Evolutionary conservation across 2,888 invertebrate genomes (phyloP).

Genomic region (Lycaena phlaeas): DNA sequence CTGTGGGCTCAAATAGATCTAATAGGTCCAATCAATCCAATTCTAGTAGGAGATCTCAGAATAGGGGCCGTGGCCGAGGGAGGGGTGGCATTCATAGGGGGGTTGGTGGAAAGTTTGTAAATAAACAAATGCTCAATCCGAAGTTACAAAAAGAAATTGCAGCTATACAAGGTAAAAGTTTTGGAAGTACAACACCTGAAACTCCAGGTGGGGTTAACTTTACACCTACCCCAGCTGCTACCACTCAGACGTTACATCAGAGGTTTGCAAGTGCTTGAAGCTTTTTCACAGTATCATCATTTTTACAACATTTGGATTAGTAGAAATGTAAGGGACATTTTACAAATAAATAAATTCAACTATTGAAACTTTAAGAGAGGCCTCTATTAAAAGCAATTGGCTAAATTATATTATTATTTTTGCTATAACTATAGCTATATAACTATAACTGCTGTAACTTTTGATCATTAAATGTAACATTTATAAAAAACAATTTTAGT

Average conservation of each 20-base stretch:
- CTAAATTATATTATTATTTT: too few relatives aligned
- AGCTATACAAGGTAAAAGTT: slow-evolving; percentile 51
- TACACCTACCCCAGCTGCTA: slow-evolving; percentile 51
- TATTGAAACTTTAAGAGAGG: too few relatives aligned
- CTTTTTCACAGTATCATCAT: not conserved
- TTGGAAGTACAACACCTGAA: slow-evolving; percentile 24
- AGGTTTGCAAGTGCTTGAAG: slow-evolving; percentile 48
- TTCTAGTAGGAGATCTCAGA: slow-evolving; percentile 38
- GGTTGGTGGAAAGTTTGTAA: slow-evolving; percentile 48
- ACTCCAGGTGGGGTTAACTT: slow-evolving; percentile 35
- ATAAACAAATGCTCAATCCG: slow-evolving; percentile 52
- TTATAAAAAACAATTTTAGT: too few relatives aligned
- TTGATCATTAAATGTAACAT: too few relatives aligned
- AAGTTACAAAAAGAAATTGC: slow-evolving; percentile 63
- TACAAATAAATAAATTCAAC: too few relatives aligned
- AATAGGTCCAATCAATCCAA: slow-evolving; percentile 40
- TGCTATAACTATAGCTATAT: too few relatives aligned
- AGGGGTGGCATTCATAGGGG: slow-evolving; percentile 41
- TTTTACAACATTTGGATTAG: slow-evolving; percentile 6
- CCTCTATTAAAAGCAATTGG: too few relatives aligned
- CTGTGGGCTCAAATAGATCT: slow-evolving; percentile 53
- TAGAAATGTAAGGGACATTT: too few relatives aligned
- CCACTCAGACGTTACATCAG: slow-evolving; percentile 55
- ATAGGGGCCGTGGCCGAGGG: slow-evolving; percentile 40
- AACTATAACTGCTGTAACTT: too few relatives aligned